A percentile compares a stretch with the other conserved stretches of the same genome.
These are phyloP conservation scores for Petroica traversi DNA, from an alignment of 2,113 vertebrate species.

Conservation along the genomic window DNA sequence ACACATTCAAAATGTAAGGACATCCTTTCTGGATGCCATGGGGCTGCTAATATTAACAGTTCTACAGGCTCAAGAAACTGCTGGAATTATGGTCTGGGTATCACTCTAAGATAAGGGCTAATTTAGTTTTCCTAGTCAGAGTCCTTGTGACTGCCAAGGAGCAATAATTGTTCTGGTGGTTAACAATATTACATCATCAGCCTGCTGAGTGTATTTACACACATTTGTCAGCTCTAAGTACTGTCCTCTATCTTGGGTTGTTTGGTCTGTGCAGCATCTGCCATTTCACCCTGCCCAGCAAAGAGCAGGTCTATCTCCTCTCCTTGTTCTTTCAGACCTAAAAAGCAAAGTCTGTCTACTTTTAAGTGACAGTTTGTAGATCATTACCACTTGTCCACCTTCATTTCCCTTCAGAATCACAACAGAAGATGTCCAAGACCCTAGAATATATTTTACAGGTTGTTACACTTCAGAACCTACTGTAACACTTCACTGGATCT, in stretches of 20 bases:
- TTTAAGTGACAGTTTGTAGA: not conserved
- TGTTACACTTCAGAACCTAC: not conserved
- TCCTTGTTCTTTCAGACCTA: not conserved
- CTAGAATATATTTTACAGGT: not conserved
- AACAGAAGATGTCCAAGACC: not conserved
- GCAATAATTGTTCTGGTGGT: not conserved
- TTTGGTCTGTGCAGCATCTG: not conserved
- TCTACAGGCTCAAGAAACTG: not conserved
- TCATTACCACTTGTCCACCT: not conserved
- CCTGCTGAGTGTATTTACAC: not conserved
- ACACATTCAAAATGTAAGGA: not conserved
- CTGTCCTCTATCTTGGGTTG: not conserved
- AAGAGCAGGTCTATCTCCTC: not conserved
- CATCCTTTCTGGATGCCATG: not conserved
- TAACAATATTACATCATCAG: not conserved
- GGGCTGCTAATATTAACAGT: not conserved
- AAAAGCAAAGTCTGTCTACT: not conserved
- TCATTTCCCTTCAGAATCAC: not conserved
- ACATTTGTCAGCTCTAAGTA: not conserved
- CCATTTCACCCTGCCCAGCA: not conserved
- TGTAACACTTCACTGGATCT: not conserved
- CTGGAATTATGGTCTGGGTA: not conserved
- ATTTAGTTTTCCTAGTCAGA: not conserved
- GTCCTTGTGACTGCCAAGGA: not conserved
- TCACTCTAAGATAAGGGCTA: not conserved